Evolutionary conservation across 2,888 invertebrate species (phyloP).

Genomic region (Pardosa pseudoannulata): DNA sequence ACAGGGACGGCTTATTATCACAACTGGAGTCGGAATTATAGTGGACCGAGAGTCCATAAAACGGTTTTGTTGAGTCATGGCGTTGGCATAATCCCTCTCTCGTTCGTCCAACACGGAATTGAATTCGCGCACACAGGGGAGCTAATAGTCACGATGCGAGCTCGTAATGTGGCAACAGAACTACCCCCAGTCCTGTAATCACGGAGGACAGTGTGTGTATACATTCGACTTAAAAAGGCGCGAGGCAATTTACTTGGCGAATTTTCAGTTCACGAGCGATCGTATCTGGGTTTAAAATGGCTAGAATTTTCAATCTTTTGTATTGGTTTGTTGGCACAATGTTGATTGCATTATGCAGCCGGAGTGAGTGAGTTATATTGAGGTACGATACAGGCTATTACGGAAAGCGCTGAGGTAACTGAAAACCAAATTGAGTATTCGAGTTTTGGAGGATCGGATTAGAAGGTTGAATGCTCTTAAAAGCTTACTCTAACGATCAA

Average conservation of each 20-base stretch:
- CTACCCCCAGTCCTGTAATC: not conserved
- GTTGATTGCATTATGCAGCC: not conserved
- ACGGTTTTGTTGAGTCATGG: constrained; percentile 50
- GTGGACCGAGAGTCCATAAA: constrained; percentile 26
- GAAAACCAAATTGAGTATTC: too few relatives aligned
- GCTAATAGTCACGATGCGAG: constrained; percentile 41
- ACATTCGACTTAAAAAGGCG: not conserved
- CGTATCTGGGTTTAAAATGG: not conserved
- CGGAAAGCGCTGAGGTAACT: too few relatives aligned
- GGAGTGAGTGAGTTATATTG: too few relatives aligned
- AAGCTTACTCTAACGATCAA: too few relatives aligned
- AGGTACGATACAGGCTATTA: too few relatives aligned
- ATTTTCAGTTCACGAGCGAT: not conserved
- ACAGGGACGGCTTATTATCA: constrained; percentile 51
- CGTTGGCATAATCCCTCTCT: constrained; percentile 27
- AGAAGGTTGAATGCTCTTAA: too few relatives aligned
- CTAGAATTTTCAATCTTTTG: constrained; percentile 1
- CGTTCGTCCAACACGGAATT: constrained; percentile 23
- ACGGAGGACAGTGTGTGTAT: not conserved
- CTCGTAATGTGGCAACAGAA: constrained; percentile 16
- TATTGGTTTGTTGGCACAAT: not conserved
- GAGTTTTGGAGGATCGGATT: too few relatives aligned
- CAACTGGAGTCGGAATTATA: constrained; percentile 28
- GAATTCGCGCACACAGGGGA: constrained; percentile 28
- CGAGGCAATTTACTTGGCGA: not conserved